These are phyloP conservation scores for Lamellibrachia luymesi DNA, from an alignment of 1,140 invertebrate genomes.

Conservation along the genomic window DNA sequence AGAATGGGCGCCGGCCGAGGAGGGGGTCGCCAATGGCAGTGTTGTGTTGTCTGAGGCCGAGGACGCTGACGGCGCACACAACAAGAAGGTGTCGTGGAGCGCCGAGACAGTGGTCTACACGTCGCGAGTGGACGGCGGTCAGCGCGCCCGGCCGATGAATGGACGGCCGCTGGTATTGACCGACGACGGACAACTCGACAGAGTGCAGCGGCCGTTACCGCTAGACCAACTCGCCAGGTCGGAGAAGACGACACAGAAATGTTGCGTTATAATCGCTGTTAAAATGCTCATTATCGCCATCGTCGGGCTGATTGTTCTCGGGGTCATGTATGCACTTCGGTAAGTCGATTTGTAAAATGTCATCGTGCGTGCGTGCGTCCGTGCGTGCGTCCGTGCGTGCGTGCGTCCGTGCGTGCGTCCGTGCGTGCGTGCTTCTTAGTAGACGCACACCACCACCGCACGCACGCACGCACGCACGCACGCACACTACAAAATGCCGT, in stretches of 20 bases:
- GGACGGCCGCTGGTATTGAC: no score
- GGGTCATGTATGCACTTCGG: not conserved
- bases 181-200: not conserved
- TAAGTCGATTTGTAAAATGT: not conserved
- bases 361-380: not conserved
- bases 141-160: not conserved
- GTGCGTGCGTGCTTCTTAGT: not conserved
- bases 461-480: not conserved
- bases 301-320: not conserved
- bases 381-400: not conserved
- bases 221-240: not conserved
- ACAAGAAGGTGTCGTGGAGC: not conserved
- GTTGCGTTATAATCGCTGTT: not conserved
- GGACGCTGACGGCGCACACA: not conserved
- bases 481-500: not conserved
- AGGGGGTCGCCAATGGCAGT: not conserved
- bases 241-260: not conserved
- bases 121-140: not conserved
- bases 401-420: not conserved
- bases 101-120: not conserved
- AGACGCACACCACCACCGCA: not conserved
- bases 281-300: not conserved
- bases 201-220: not conserved
- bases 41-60: not conserved
- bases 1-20: not conserved